These are phyloP conservation scores for Bothrops jararaca DNA, from an alignment of 2,113 vertebrate species.

Conservation along the genomic window DNA sequence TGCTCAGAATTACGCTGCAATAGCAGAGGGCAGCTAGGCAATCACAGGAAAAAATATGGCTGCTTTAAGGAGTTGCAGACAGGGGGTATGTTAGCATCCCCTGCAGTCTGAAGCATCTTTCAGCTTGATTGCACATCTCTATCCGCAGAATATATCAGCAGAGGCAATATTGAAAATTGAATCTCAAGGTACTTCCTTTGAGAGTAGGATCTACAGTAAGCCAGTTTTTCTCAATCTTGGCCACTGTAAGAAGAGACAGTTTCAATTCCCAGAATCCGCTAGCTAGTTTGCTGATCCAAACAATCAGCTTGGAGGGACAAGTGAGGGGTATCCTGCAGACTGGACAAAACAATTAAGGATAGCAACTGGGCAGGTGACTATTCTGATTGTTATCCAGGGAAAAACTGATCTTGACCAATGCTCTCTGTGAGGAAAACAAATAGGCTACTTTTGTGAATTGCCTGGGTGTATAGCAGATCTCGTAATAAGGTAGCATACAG, in stretches of 20 bases:
- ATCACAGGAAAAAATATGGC: background rate
- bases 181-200: background rate
- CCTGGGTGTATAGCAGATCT: background rate
- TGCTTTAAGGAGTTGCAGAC: background rate
- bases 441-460: background rate
- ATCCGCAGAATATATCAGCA: background rate
- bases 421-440: background rate
- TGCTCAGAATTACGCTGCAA: background rate
- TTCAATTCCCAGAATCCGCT: background rate
- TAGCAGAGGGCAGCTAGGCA: background rate
- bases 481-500: background rate
- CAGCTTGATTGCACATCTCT: background rate
- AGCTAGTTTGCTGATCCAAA: background rate
- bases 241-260: background rate
- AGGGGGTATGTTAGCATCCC: background rate
- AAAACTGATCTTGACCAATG: background rate
- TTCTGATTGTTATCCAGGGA: background rate
- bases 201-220: background rate
- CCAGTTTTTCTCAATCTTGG: background rate
- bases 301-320: background rate
- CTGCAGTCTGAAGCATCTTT: background rate
- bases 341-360: background rate
- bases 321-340: background rate
- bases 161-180: background rate
- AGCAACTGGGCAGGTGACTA: background rate